Base-by-base conservation (phyloP, 35 echinoderm and acorn worm genomes). In the Amphiura filiformis region DNA sequence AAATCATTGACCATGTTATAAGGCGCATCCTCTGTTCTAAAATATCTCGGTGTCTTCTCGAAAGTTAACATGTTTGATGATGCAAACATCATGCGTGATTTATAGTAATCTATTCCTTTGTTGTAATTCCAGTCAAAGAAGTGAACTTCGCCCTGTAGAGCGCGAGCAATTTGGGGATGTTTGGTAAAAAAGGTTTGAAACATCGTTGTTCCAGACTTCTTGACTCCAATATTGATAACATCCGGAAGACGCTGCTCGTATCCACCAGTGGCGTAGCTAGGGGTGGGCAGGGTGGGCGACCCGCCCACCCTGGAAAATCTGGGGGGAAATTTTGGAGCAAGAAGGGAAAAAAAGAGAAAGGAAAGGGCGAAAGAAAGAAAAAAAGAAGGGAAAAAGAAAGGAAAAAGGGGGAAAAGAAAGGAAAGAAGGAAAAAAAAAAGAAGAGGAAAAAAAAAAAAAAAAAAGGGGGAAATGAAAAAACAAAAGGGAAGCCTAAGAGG, bases 1-100 rank as follows among this genome's bases (percentile, higher is more conserved):
- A 70, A 23, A 70, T 70, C 61, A 13, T 70, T 70, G 3, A 70
- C 2, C 26, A 70, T 70, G 26, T 70, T 70, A 70, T 26, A 70
- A 2, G 61, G 61, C 7, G 61, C 61, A n/a, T 70, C 61, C 26
- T 11, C 2, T n/a, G 61, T 70, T n/a, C 61, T 18, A 77, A 88
- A 93, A 65, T 93, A 93, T 33, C 80, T 65, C 33, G 91, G 91
- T 14, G 91, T 88, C 57, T 93, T 93, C 40, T 93, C 91, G 37
- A 84, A 93, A 30, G 82, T 39, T 20, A 88, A 22, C 64, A 88
- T 77, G 26, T 78, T 40, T 23, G 32, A 20, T 9, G 31, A 22
- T 5, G 86, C 78, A 13, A 83, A 77, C 31, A 47, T 64, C 91
- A 93, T 88, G 70, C 38, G 37, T 22, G 86, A 84, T 36, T 39